Conservation (phyloP, 2,888 invertebrate genomes). For the Ophioninae sp. region DNA sequence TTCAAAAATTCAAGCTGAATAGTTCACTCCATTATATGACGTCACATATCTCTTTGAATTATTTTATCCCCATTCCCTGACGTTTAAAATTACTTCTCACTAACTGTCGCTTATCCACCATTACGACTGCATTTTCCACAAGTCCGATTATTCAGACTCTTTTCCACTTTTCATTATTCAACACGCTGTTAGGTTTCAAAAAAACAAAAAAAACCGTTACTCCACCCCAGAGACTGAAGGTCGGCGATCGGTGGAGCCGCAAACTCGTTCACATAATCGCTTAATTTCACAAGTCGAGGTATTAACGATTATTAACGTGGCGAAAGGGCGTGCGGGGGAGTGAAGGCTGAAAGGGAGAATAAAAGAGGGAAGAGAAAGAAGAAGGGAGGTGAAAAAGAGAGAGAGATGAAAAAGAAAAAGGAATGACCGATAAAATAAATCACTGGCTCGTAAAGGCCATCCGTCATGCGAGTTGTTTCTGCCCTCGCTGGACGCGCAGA, state of each 20-base stretch:
- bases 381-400: not conserved
- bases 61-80: not conserved
- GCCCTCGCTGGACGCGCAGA: slow-evolving; percentile 59
- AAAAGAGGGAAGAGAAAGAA: slow-evolving; percentile 2
- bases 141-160: not conserved
- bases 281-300: slow-evolving; percentile 40
- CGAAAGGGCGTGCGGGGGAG: slow-evolving; percentile 7
- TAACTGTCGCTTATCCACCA: not conserved
- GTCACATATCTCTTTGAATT: too few species aligned
- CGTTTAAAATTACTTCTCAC: not conserved
- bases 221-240: not conserved
- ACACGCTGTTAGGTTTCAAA: not conserved
- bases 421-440: slow-evolving; percentile 77
- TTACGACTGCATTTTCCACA: not conserved
- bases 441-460: slow-evolving; percentile 78
- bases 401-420: slow-evolving; percentile 20
- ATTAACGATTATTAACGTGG: slow-evolving; percentile 24
- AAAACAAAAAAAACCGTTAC: not conserved
- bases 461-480: slow-evolving; percentile 71
- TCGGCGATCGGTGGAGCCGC: not conserved
- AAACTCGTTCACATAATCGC: slow-evolving; percentile 28
- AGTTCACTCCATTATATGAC: too few species aligned
- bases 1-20: too few species aligned
- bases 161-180: not conserved
- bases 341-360: not conserved